phyloP scores from a whole-genome alignment of 2,797 vertebrate species.

The Xiphorhynchus erythropygius region DNA sequence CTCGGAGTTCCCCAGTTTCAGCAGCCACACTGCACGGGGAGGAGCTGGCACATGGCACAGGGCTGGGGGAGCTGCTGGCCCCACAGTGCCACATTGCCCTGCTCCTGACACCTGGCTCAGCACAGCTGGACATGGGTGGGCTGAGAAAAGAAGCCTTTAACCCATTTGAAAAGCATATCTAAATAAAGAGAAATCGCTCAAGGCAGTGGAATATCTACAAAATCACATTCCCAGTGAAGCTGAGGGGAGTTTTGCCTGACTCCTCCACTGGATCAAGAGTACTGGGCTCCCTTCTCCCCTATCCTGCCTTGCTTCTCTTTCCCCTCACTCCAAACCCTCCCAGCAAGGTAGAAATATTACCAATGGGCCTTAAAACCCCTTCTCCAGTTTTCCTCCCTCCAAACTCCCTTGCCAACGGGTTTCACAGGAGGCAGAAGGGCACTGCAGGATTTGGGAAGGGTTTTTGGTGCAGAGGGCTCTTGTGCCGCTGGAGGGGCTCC shows the following conservation, averaged over 20 bases:
- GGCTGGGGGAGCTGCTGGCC: not conserved
- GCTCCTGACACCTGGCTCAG: not conserved
- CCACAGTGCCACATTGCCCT: not conserved
- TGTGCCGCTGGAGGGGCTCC: not conserved
- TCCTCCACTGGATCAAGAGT: not conserved
- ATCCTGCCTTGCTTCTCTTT: not conserved
- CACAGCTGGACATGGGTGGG: fast-evolving
- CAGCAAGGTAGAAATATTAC: not conserved
- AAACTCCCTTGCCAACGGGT: not conserved
- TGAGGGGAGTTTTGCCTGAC: fast-evolving
- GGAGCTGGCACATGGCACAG: not conserved
- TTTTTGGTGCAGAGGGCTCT: not conserved
- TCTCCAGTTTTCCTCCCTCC: not conserved
- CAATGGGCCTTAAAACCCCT: not conserved
- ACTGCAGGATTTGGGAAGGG: fast-evolving
- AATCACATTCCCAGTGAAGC: not conserved
- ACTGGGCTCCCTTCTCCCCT: not conserved
- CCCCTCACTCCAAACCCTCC: not conserved
- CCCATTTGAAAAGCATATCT: not conserved
- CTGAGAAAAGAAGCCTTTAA: not conserved
- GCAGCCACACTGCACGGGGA: not conserved
- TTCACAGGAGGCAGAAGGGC: not conserved
- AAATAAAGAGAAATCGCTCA: not conserved
- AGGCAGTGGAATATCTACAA: not conserved
- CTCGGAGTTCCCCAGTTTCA: not conserved